Base-by-base conservation (phyloP, 2,888 invertebrate genomes). In the Rhagium mordax region DNA sequence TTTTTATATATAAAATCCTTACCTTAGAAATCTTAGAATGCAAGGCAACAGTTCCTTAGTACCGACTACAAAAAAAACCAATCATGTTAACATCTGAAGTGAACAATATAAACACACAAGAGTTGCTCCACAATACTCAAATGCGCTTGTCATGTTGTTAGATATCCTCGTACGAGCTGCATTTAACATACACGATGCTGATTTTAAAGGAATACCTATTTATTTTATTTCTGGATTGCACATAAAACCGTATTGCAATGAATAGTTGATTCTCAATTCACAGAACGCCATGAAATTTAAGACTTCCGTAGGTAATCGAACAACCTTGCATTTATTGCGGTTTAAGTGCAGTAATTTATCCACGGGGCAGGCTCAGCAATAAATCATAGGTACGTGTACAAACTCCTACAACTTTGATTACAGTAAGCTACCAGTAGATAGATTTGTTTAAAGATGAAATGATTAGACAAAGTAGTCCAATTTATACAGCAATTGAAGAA, bases 241-340 rank as follows among this genome's bases (percentile, higher is more conserved):
- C 16, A 59, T 29, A 57, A 59, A 59, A 33, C 27, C 59, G 33
- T 0, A 6, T 10, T 29, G 7, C 29, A 16, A 2, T 24, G 33
- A 15, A 18, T 16, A 33, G 59, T 59, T 59, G 29, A 59, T 29
- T 59, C 59, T 33, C 59, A 1, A 18, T 59, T 24, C 24, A 24
- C 24, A 24, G 24, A 29, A 24, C 33, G 1, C 59, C 33, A 10
- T 59, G 59, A 59, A 29, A 59, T 29, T 33, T 59, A 59, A 29
- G 33, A 16, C 59, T 18, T 15, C 33, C 15, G 27, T 18, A 16
- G 33, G 33, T 29, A 59, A 29, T 8, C 18, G 27, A 33, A 3
- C 6, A 59, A 59, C 8, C 59, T 29, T 59, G 16, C 59, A 33
- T 59, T 33, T 59, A 59, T 59, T 16, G 59, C 29, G 33, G 59